phyloP scores from a whole-genome alignment of 2,797 vertebrate species.

The Phoxinus dragarum region DNA sequence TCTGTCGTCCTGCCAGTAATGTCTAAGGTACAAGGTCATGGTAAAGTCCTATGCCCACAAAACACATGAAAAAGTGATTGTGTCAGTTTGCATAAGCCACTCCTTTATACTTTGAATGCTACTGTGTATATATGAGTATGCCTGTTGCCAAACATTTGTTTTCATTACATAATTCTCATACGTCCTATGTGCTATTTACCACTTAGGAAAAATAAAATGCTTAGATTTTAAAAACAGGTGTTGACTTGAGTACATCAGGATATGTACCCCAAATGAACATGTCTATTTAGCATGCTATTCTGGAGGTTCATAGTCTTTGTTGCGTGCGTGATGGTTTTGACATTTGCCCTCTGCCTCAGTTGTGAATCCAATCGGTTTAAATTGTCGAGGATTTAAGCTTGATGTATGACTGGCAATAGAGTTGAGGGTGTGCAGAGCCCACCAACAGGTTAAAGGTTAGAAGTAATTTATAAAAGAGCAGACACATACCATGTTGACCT shows the following conservation, averaged over 20 bases:
- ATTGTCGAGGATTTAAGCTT: conserved; percentile 14
- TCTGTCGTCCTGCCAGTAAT: conserved; percentile 95
- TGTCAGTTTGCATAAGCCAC: neutral
- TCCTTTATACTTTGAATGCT: neutral
- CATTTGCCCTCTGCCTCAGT: conserved; percentile 8
- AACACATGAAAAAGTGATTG: neutral
- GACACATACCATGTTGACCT: conserved; percentile 89
- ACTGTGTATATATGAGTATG: neutral
- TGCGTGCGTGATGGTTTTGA: conserved; percentile 11
- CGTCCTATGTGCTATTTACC: neutral
- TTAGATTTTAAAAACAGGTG: too few species aligned
- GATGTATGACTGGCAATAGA: neutral
- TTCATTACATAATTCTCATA: neutral
- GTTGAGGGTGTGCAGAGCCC: neutral
- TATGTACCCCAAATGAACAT: neutral
- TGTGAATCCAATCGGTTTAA: conserved; percentile 28
- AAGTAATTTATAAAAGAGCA: conserved; percentile 3
- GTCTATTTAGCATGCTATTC: neutral
- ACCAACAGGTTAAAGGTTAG: conserved; percentile 20
- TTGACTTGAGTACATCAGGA: neutral
- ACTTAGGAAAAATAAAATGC: neutral
- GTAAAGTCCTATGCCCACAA: conserved; percentile 85
- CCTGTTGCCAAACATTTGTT: neutral
- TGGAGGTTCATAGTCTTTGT: conserved; percentile 8
- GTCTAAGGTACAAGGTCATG: conserved; percentile 93